Conservation (phyloP, 2,888 invertebrate species). For the Frankliniella intonsa region DNA sequence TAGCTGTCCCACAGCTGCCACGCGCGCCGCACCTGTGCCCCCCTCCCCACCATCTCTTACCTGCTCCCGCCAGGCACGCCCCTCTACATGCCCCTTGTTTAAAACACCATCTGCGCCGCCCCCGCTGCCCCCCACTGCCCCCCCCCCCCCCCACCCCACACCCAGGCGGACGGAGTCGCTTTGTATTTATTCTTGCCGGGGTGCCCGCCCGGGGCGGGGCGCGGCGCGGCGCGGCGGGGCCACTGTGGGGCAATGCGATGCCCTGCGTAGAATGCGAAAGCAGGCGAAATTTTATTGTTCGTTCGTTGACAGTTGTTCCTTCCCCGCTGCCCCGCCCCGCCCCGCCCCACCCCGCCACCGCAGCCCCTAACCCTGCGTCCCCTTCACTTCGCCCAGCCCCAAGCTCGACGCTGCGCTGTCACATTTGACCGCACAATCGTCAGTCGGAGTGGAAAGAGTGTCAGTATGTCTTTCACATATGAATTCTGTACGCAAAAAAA, state of each 20-base stretch:
- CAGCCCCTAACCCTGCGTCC: neutral
- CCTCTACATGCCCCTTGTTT: no score
- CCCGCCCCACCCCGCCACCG: neutral
- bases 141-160: neutral
- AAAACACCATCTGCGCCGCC: neutral
- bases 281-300: conserved; percentile 16
- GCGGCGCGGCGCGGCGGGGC: neutral
- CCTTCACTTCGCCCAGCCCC: neutral
- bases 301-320: conserved; percentile 2
- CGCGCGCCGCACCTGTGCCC: neutral
- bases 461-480: no score
- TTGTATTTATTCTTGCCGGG: neutral
- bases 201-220: neutral
- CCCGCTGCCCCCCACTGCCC: neutral
- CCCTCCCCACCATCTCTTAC: neutral
- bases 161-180: neutral
- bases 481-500: no score
- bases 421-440: no score
- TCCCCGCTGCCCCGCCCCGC: neutral
- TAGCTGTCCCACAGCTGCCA: neutral
- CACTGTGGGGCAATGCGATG: neutral
- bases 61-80: no score
- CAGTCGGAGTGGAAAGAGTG: no score
- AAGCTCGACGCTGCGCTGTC: neutral
- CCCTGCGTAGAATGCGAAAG: conserved; percentile 3